Base-by-base conservation (phyloP, 2,113 vertebrate species). In the Grammomys surdaster region DNA sequence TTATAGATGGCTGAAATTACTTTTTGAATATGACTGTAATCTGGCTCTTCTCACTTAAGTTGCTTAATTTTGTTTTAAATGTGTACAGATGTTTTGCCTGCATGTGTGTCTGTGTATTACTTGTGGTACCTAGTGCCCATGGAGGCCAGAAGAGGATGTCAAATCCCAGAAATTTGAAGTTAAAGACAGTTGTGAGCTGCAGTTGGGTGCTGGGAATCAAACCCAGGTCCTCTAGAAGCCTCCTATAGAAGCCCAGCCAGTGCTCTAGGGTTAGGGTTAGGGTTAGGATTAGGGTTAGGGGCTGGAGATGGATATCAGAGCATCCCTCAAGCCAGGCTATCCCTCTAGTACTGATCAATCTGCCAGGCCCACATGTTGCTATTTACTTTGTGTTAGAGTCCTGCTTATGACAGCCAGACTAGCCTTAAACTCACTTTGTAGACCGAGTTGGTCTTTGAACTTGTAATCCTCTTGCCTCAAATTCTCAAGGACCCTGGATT, bases 1-100 rank as follows among this genome's bases (percentile, higher is more conserved):
- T 94, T 93, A 92, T 63, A 58, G 69, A 84, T 93, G 94, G 43
- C 78, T 65, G n/a, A 19, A 11, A 31, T 86, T 93, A 46, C 43
- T 89, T 70, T 86, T 88, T 54, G 13, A 51, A 89, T 93, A 84
- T 69, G 84, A 5, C 82, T 80, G 28, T 36, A 89, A 46, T 75
- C 75, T 93, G 48, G 31, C 20, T n/a, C 16, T 16, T 43, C 56
- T 84, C 56, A 40, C 3, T 13, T 84, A 16, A 40, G 2, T 56
- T 11, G 58, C 19, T 81, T 81, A 36, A 24, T 28, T 3, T 60
- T 60, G 14, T 58, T 43, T 19, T 58, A 4, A 8, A 10, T 58
- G 36, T 63, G 7, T 28, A 43, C 63, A n/a, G 40, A 3, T 43
- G 7, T 63, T 63, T 58, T 84, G 58, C n/a, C 56, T 63, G 36